These are phyloP conservation scores for Scaptodrosophila lebanonensis DNA, from an alignment of 1,140 invertebrate species.

Conservation along the genomic window DNA sequence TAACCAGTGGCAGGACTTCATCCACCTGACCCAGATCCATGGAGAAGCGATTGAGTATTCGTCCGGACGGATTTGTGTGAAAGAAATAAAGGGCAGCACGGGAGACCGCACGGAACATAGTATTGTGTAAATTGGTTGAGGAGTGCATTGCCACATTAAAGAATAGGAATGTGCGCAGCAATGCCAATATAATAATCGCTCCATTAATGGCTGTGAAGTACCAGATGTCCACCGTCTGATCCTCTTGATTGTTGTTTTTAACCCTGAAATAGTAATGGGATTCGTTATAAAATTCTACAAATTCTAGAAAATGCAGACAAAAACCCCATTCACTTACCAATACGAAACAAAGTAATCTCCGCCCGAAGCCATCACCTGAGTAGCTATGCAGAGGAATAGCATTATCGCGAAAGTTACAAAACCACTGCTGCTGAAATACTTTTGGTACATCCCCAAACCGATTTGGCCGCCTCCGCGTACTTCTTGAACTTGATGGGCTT, in stretches of 20 bases:
- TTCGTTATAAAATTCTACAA: too few relatives aligned
- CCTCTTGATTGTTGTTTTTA: slow-evolving; percentile 38
- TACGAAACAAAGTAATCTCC: slow-evolving; percentile 83
- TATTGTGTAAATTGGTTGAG: slow-evolving; percentile 79
- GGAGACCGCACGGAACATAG: slow-evolving; percentile 50
- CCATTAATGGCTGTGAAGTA: slow-evolving; percentile 81
- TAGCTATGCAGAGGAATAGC: slow-evolving; percentile 69
- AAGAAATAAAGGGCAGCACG: slow-evolving; percentile 87
- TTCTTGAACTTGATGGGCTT: slow-evolving; percentile 78
- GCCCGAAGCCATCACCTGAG: slow-evolving; percentile 82
- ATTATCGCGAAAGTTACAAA: slow-evolving; percentile 78
- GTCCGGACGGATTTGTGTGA: slow-evolving; percentile 85
- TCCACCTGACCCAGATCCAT: slow-evolving; percentile 83
- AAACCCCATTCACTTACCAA: slow-evolving; percentile 78
- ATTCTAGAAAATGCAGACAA: too few relatives aligned
- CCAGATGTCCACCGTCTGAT: slow-evolving; percentile 51
- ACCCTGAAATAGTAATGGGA: slow-evolving; percentile 78
- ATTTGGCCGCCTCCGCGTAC: slow-evolving; percentile 79
- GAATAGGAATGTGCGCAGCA: slow-evolving; percentile 81
- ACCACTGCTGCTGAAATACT: slow-evolving; percentile 81
- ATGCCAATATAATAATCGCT: slow-evolving; percentile 79
- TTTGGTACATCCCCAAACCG: slow-evolving; percentile 79
- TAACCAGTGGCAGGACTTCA: slow-evolving; percentile 77
- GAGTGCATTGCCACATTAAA: slow-evolving; percentile 84
- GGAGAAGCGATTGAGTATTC: slow-evolving; percentile 86